Evolutionary conservation across 1,140 invertebrate genomes (phyloP).

Genomic region (Tetramorium alpestre): DNA sequence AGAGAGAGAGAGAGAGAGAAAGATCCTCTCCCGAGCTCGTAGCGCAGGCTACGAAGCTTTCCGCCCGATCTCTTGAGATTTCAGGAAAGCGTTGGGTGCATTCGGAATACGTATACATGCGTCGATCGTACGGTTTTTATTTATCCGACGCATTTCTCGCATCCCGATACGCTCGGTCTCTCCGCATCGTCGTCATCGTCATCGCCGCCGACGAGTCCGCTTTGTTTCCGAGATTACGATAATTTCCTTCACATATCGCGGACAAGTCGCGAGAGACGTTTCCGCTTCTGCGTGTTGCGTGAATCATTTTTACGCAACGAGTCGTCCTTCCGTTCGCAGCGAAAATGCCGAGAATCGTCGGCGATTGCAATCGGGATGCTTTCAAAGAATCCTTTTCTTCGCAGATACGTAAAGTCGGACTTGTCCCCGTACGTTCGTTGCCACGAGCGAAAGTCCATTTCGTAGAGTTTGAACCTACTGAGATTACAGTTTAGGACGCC

Average conservation of each 20-base stretch:
- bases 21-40: conserved; percentile 60
- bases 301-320: conserved; percentile 18
- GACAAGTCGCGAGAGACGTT: not conserved
- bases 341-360: not conserved
- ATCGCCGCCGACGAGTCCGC: not conserved
- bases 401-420: not conserved
- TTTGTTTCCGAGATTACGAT: conserved; percentile 30
- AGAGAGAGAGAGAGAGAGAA: conserved; percentile 30
- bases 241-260: conserved; percentile 15
- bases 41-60: conserved; percentile 73
- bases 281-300: not conserved
- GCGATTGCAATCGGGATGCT: not conserved
- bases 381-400: not conserved
- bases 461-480: not conserved
- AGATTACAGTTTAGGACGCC: not conserved
- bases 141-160: not conserved
- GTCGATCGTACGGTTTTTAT: conserved; percentile 16
- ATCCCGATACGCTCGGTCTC: not conserved
- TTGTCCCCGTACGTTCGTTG: not conserved
- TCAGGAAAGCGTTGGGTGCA: conserved; percentile 71
- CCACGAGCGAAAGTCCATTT: not conserved
- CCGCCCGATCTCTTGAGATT: conserved; percentile 75
- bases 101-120: conserved; percentile 55
- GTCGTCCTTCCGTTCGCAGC: not conserved
- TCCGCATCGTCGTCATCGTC: not conserved